A percentile compares a stretch with the other conserved stretches of the same genome.
These are phyloP conservation scores for Clarias batrachus DNA, from an alignment of 2,113 vertebrate species.

Conservation along the genomic window DNA sequence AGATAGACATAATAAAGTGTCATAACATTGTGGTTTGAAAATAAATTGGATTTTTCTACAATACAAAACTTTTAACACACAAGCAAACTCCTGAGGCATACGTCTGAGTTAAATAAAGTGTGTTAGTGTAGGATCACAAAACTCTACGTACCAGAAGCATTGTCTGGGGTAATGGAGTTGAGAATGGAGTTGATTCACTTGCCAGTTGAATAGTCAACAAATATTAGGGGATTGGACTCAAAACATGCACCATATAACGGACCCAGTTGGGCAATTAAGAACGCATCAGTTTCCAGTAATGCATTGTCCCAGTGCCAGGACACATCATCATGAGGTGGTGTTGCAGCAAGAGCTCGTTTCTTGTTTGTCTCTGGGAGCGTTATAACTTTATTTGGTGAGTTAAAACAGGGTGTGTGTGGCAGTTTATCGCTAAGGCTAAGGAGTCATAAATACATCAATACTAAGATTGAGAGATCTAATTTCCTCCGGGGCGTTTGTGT, in stretches of 20 bases:
- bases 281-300: conserved; percentile 18
- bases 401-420: conserved; percentile 4
- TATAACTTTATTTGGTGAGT: conserved; percentile 47
- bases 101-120: not conserved
- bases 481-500: conserved; percentile 36
- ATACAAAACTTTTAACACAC: not conserved
- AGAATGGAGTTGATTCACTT: not conserved
- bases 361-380: conserved; percentile 36
- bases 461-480: conserved; percentile 40
- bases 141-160: not conserved
- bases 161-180: not conserved
- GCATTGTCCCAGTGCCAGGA: conserved; percentile 6
- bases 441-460: conserved; percentile 50
- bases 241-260: not conserved
- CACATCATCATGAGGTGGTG: conserved; percentile 25
- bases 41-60: not conserved
- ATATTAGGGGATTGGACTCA: conserved; percentile 7
- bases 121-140: not conserved
- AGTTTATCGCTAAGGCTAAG: conserved; percentile 24
- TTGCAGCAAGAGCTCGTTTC: conserved; percentile 22
- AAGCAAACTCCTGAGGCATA: not conserved
- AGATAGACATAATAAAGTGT: not conserved
- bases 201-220: not conserved
- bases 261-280: conserved; percentile 21
- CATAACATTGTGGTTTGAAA: not conserved